Evolutionary conservation across 64 coral and sea anemone genomes (phyloP), one percentile per base, ranked within the genome.

Genomic region (Montipora foliosa): DNA sequence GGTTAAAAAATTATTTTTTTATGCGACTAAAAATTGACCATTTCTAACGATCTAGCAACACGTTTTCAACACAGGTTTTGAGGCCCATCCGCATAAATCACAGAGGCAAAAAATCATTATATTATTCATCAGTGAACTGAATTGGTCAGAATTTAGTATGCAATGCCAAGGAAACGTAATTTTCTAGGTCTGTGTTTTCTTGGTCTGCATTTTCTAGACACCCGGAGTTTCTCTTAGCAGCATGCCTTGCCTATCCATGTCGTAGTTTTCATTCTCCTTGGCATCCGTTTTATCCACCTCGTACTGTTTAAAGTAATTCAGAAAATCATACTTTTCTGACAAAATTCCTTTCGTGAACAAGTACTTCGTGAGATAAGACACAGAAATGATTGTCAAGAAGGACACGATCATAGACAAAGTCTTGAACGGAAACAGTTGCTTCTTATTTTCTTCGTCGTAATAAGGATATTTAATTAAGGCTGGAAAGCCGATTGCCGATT

Each of bases 381-480:
- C 81, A 11, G 57, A 44, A 15, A 98, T 14, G 46, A 95, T 93
- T 12, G 90, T 81, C 20, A 55, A 6, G 15, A 95, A 90, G 4
- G 96, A 95, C 45, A 80, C 62, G 6, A 93, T 14, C 96, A 98
- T 98, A 16, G 96, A 80, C 14, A 87, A 82, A n/a, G 96, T 98
- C 19, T 89, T 89, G 75, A 93, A 95, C 10, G 96, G 80, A 78
- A 98, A 95, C 19, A 93, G 81, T 61, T 98, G 96, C 62, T 87
- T 90, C 24, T 95, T 76, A 8, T 29, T 37, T 24, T 79, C 76
- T n/a, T 72, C 77, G 5, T 94, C 83, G 68, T 96, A 99, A 74
- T 82, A 99, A 14, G 98, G 98, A 25, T 87, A 99, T 80, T 94
- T 94, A 75, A 99, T 89, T 11, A 96, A 50, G 5, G 91, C 29